A percentile compares a stretch with the other conserved stretches of the same genome.
Conservation (phyloP, 2,797 vertebrate genomes). For the Gymnoscopelus braueri region DNA sequence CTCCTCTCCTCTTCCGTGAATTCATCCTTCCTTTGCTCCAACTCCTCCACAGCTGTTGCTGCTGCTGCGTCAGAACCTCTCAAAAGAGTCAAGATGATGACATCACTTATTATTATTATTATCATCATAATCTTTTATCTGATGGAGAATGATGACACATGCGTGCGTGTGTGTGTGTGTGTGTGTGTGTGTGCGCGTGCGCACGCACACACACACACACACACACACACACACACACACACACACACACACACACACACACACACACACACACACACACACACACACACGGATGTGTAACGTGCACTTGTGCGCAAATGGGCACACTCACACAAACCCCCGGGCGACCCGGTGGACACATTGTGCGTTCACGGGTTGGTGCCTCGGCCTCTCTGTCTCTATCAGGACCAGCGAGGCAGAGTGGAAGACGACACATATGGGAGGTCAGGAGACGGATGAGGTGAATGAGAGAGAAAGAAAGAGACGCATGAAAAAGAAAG, state of each 20-base stretch:
- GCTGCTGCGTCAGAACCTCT: slow-evolving; percentile 69
- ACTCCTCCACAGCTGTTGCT: neutral
- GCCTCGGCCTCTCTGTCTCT: slow-evolving; percentile 28
- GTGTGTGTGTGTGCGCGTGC: too few relatives aligned
- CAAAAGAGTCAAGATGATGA: slow-evolving; percentile 51
- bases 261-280: too few relatives aligned
- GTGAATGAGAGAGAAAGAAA: neutral
- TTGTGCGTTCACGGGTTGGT: slow-evolving; percentile 15
- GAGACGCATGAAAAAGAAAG: too few relatives aligned
- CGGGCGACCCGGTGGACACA: slow-evolving; percentile 17
- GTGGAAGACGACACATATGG: slow-evolving; percentile 33
- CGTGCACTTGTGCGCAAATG: too few relatives aligned
- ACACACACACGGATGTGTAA: too few relatives aligned
- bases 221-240: too few relatives aligned
- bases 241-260: too few relatives aligned
- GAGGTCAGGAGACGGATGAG: slow-evolving; percentile 41
- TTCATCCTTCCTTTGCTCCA: neutral
- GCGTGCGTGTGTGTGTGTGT: too few relatives aligned
- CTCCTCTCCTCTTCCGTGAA: neutral
- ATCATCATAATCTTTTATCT: slow-evolving; percentile 73
- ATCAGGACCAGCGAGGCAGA: slow-evolving; percentile 34
- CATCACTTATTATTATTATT: too few relatives aligned
- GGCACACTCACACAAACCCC: neutral
- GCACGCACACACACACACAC: too few relatives aligned
- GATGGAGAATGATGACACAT: slow-evolving; percentile 45